These are phyloP conservation scores for Lagopus leucura DNA, from an alignment of 2,113 vertebrate genomes.

Conservation along the genomic window DNA sequence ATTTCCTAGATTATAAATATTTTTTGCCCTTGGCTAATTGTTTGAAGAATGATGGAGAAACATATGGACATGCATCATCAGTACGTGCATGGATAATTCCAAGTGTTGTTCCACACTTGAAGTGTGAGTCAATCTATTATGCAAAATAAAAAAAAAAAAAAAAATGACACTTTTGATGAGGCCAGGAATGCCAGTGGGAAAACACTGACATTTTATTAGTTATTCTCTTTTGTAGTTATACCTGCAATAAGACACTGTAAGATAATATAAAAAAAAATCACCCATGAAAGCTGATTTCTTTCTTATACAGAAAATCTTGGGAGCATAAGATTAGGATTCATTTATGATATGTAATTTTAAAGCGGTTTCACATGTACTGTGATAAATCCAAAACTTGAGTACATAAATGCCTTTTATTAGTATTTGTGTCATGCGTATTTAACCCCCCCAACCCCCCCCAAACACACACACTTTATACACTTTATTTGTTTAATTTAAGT, in stretches of 20 bases:
- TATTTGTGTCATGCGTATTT: neutral
- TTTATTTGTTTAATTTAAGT: neutral
- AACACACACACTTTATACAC: no score
- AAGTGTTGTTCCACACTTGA: conserved; percentile 65
- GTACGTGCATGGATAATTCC: conserved; percentile 62
- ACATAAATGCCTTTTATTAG: neutral
- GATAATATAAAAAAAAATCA: neutral
- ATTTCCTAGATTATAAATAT: neutral
- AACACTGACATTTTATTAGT: conserved; percentile 52
- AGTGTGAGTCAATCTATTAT: conserved; percentile 69
- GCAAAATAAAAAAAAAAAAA: neutral
- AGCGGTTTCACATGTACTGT: neutral
- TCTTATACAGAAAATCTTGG: neutral
- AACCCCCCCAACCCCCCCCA: no score
- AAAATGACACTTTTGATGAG: conserved; percentile 46
- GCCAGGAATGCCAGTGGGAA: conserved; percentile 42
- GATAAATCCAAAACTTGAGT: neutral
- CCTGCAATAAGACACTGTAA: neutral
- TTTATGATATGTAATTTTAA: neutral
- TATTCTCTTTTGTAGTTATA: neutral
- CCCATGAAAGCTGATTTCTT: neutral
- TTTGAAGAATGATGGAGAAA: conserved; percentile 55
- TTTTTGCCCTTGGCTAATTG: conserved; percentile 36
- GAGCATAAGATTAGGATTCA: neutral
- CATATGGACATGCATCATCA: conserved; percentile 62